Evolutionary conservation across 1,140 invertebrate genomes (phyloP).

Genomic region (Cyclina sinensis): DNA sequence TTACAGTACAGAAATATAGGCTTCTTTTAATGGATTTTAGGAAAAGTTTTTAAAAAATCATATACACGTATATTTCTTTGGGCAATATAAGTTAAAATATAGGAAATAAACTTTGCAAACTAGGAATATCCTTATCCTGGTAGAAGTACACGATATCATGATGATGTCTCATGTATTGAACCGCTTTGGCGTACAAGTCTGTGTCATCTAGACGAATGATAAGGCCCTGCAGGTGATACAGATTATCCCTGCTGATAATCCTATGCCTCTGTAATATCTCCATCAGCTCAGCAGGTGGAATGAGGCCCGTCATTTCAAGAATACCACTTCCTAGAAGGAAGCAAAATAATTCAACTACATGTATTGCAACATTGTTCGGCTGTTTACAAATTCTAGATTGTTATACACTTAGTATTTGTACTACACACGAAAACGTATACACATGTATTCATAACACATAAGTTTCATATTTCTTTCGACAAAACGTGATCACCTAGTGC

Average conservation of each 20-base stretch:
- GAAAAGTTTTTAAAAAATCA: too few relatives aligned
- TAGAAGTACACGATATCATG: conserved; percentile 56
- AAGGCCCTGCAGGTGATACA: conserved; percentile 23
- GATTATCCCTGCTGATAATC: conserved; percentile 46
- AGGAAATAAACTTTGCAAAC: not conserved
- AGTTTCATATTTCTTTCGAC: too few relatives aligned
- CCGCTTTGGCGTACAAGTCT: conserved; percentile 17
- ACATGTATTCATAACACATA: too few relatives aligned
- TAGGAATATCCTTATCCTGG: conserved; percentile 20
- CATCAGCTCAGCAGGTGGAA: not conserved
- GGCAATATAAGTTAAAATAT: too few relatives aligned
- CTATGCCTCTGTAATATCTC: not conserved
- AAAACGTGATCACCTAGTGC: too few relatives aligned
- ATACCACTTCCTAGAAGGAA: conserved; percentile 25
- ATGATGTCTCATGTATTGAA: conserved; percentile 45
- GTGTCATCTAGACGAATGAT: conserved; percentile 58
- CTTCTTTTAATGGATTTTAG: too few relatives aligned
- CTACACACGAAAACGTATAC: too few relatives aligned
- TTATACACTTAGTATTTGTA: too few relatives aligned
- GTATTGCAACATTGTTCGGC: too few relatives aligned
- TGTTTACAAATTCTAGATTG: too few relatives aligned
- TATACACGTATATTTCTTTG: too few relatives aligned
- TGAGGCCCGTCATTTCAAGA: conserved; percentile 16
- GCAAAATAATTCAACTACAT: not conserved
- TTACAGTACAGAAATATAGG: too few relatives aligned